Base-by-base conservation (phyloP, 2,888 invertebrate genomes). In the Baronia brevicornis region DNA sequence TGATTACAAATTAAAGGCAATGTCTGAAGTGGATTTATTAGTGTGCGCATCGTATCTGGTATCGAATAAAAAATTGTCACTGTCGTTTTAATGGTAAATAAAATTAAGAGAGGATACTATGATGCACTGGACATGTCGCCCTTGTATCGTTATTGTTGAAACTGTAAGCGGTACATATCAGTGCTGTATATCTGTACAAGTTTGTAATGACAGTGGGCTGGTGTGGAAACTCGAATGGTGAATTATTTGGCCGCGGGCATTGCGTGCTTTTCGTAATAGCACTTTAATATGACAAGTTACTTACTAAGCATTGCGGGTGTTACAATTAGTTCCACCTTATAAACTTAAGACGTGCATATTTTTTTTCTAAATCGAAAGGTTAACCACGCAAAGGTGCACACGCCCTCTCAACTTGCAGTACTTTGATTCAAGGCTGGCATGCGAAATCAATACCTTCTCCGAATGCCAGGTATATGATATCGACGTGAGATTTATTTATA, bases 181-280 rank as follows among this genome's bases (percentile, higher is more conserved):
- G 32, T 33, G 49, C 48, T 45, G 11, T 6, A 48, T 59, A 52
- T 59, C 47, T 47, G 51, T 54, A 54, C 57, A 51, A 45, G 62
- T 66, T 59, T 48, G 50, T 60, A 54, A n/a, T n/a, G n/a, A 49
- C 54, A 53, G 51, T 59, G 46, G 57, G 54, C 45, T 51, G 54
- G 53, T 55, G 55, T 51, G 27, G 44, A 52, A 73, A 65, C 63
- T 62, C 59, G 62, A 57, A 51, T 51, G 46, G 43, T 47, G 44
- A 52, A 54, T 43, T 44, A 48, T 58, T 64, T 60, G 59, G 53
- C 55, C 48, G 55, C 58, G 46, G 48, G 38, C 54, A 51, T 68
- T 56, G 68, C 67, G 49, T 64, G 58, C 36, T 68, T 77, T 75
- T 64, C 72, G 78, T 71, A 73, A 79, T 62, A 51, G 39, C 46